Conservation (phyloP, 92 coral and sea anemone species). For the Epizoanthus rinbou region DNA sequence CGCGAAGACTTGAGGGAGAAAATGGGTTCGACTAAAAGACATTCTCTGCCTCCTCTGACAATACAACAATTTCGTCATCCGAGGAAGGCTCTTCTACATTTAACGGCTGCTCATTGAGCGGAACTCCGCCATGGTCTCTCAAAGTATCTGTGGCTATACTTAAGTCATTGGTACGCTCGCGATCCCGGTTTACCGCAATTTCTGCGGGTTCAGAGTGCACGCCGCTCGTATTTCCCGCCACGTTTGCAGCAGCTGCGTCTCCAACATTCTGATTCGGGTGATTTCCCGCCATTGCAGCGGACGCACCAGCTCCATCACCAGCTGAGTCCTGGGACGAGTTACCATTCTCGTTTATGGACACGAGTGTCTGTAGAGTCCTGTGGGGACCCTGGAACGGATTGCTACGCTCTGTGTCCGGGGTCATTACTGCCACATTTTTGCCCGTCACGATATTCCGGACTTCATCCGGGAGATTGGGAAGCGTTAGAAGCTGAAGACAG, state of each 20-base stretch:
- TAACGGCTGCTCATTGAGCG: conserved; percentile 52
- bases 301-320: conserved; percentile 16
- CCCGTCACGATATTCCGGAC: conserved; percentile 82
- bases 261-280: conserved; percentile 10
- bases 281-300: conserved; percentile 24
- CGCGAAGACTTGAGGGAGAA: too few species aligned
- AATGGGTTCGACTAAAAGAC: conserved; percentile 50
- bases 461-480: conserved; percentile 86
- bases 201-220: conserved; percentile 31
- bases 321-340: conserved; percentile 1
- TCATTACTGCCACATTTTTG: conserved; percentile 84
- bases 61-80: conserved; percentile 91
- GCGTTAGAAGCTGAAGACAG: conserved; percentile 82
- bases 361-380: conserved; percentile 14
- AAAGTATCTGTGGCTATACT: conserved; percentile 42
- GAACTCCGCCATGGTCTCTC: conserved; percentile 18
- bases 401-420: conserved; percentile 77
- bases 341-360: conserved; percentile 23
- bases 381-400: conserved; percentile 65
- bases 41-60: conserved; percentile 88
- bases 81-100: conserved; percentile 69
- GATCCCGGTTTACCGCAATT: conserved; percentile 21
- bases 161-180: conserved; percentile 66
- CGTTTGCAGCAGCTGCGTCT: conserved; percentile 9
- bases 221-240: conserved; percentile 34